phyloP scores from a whole-genome alignment of 2,888 invertebrate species.

The Crocallis elinguaria region DNA sequence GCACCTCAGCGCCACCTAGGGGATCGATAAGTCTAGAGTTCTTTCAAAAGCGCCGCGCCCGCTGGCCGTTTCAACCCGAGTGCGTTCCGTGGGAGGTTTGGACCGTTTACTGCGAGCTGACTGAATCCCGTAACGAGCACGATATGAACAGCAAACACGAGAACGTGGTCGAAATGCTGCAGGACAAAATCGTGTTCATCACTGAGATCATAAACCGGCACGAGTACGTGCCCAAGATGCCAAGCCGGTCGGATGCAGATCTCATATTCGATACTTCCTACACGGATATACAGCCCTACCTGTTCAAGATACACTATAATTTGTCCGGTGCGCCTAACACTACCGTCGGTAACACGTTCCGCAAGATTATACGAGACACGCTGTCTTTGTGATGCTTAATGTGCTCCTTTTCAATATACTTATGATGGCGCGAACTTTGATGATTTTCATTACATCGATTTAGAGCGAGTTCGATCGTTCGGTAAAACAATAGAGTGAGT shows the following conservation, averaged over 20 bases:
- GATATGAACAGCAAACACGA: constrained; percentile 95
- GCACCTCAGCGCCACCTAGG: constrained; percentile 83
- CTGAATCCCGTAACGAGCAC: constrained; percentile 93
- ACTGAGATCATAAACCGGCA: constrained; percentile 98
- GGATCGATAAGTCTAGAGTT: constrained; percentile 97
- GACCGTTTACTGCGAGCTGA: constrained; percentile 96
- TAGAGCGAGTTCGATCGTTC: neutral
- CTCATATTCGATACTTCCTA: constrained; percentile 97
- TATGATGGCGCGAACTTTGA: neutral
- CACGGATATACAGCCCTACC: constrained; percentile 97
- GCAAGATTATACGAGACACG: constrained; percentile 95
- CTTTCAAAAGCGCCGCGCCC: constrained; percentile 94
- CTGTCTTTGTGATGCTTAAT: constrained; percentile 87
- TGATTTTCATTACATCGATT: constrained; percentile 13
- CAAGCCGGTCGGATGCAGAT: constrained; percentile 95
- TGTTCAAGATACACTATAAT: constrained; percentile 96
- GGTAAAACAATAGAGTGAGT: neutral
- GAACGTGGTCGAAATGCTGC: constrained; percentile 93
- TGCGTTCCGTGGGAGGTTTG: constrained; percentile 99
- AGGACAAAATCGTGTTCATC: constrained; percentile 97
- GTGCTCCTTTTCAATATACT: constrained; percentile 30
- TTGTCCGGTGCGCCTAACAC: constrained; percentile 91
- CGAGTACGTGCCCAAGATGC: constrained; percentile 98
- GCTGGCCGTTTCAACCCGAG: constrained; percentile 96
- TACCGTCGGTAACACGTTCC: constrained; percentile 94